Base-by-base conservation (phyloP, 2,113 vertebrate species). In the Dolichotis patagonum region DNA sequence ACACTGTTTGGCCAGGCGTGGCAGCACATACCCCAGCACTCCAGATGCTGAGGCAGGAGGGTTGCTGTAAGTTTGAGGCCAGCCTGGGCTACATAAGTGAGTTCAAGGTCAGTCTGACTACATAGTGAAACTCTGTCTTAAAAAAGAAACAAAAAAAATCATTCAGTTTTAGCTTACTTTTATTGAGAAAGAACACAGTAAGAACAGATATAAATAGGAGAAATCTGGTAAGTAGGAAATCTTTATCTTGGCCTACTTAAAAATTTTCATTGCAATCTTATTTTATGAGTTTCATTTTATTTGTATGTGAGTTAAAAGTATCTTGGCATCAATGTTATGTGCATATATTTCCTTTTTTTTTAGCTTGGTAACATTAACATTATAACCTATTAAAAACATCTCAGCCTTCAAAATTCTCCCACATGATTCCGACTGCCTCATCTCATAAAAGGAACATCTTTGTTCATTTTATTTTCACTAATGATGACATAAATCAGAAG, bases 131-230 rank as follows among this genome's bases (percentile, higher is more conserved):
- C 63, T 13, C 14, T 7, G 5, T 67, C 32, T 67, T 14, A 67
- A 35, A 35, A 35, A 32, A 35, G 14, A 67, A 67, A 67, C 63
- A 67, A 67, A 67, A n/a, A n/a, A n/a, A n/a, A n/a, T n/a, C n/a
- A n/a, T n/a, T n/a, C n/a, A n/a, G n/a, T n/a, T n/a, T n/a, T n/a
- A 92, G 82, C 97, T 97, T 98, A 96, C 96, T 96, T 86, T 97
- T 83, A 97, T 97, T 96, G 95, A 94, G 85, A 95, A 95, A 93
- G 28, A 60, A 0, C 75, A 85, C 52, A 11, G 52, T 52, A 89
- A 95, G 95, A 93, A 93, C 58, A 93, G 46, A 96, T 65, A 85
- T 63, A 91, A 90, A 90, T 77, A 84, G 89, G 97, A 97, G 96
- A 97, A 97, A 97, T 92, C 95, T 95, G 73, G 7, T 82, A 97